phyloP scores from a whole-genome alignment of 2,797 vertebrate genomes.

The Anas flavirostris region DNA sequence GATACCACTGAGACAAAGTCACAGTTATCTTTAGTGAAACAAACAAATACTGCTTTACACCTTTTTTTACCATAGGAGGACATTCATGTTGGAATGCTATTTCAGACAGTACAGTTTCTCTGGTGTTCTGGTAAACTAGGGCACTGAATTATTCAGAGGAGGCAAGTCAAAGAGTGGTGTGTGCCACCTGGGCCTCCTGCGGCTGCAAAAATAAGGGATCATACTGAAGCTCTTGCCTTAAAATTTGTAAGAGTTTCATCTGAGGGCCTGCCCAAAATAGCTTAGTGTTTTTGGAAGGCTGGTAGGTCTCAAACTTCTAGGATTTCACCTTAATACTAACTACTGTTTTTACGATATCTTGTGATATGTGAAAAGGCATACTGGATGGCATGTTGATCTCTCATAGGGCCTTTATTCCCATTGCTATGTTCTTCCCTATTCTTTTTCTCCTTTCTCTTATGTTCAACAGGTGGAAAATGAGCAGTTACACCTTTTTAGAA shows the following conservation, averaged over 20 bases:
- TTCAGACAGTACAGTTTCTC: background rate
- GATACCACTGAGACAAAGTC: background rate
- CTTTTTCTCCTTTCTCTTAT: background rate
- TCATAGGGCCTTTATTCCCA: background rate
- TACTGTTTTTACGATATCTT: background rate
- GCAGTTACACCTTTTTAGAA: background rate
- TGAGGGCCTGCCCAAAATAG: background rate
- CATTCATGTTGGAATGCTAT: accelerated
- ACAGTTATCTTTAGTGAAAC: background rate
- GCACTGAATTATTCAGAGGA: background rate
- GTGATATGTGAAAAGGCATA: background rate
- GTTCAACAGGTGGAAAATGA: slow-evolving; percentile 24
- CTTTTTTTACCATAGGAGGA: background rate
- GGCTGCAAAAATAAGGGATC: background rate
- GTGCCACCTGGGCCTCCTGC: background rate
- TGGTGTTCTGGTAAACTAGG: background rate
- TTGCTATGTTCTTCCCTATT: background rate
- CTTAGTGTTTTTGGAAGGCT: background rate
- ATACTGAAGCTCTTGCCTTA: background rate
- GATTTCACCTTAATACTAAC: background rate
- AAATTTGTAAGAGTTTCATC: background rate
- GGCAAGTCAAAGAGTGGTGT: background rate
- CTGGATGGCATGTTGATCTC: background rate
- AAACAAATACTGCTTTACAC: background rate
- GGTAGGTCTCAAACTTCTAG: background rate